Percentiles rank a stretch among this genome's conserved stretches.
These are phyloP conservation scores for Sander lucioperca DNA, from an alignment of 2,113 vertebrate genomes.

Conservation along the genomic window DNA sequence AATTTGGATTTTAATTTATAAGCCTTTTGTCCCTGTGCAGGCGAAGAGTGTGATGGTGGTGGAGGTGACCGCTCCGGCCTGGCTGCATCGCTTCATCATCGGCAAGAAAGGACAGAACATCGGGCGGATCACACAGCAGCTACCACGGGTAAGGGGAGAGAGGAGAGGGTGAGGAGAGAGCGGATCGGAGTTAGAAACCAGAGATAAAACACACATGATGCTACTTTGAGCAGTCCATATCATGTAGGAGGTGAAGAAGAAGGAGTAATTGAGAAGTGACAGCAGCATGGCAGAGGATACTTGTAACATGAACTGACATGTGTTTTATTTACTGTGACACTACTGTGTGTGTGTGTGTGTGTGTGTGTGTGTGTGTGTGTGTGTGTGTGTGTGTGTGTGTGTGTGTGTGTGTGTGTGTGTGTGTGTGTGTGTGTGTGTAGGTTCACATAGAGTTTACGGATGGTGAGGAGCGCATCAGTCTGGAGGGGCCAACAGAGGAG, in stretches of 20 bases:
- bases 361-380: not conserved
- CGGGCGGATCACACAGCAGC: constrained; percentile 85
- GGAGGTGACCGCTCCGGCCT: constrained; percentile 85
- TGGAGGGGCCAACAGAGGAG: constrained; percentile 85
- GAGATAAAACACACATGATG: not conserved
- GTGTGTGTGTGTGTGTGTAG: constrained; percentile 59
- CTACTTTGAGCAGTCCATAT: not conserved
- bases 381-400: constrained; percentile 5
- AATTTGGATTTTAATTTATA: not conserved
- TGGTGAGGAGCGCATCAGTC: constrained; percentile 85
- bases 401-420: not conserved
- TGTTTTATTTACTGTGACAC: not conserved
- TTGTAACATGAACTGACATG: not conserved
- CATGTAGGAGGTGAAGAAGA: constrained; percentile 1
- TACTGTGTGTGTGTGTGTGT: not conserved
- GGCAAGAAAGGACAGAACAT: constrained; percentile 89
- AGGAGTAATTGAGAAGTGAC: not conserved
- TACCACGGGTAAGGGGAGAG: constrained; percentile 79
- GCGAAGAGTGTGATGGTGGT: constrained; percentile 85
- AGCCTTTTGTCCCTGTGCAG: constrained; percentile 61
- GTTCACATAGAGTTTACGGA: constrained; percentile 89
- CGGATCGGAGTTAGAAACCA: not conserved
- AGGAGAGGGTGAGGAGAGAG: not conserved
- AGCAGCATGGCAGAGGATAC: not conserved
- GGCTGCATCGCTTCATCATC: constrained; percentile 90